Conservation (phyloP, 1,140 invertebrate species). For the Papilio machaon region DNA sequence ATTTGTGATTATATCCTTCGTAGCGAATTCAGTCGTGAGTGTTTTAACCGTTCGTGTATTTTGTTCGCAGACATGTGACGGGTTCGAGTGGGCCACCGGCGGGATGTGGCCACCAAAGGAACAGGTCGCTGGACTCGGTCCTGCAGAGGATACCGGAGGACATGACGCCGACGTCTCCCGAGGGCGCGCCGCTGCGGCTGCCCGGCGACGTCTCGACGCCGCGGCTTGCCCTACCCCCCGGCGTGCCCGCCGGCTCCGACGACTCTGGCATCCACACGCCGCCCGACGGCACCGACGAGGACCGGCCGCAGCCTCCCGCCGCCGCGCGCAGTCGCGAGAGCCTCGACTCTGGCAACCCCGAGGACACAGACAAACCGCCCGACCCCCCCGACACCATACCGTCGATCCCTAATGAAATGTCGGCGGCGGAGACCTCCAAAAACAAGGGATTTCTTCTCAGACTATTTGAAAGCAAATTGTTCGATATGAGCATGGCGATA, state of each 20-base stretch:
- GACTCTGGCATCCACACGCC: conserved; percentile 91
- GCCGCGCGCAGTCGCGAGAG: conserved; percentile 85
- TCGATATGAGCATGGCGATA: conserved; percentile 98
- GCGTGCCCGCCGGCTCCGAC: conserved; percentile 90
- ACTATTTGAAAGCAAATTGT: conserved; percentile 97
- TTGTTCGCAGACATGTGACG: conserved; percentile 76
- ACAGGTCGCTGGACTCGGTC: conserved; percentile 93
- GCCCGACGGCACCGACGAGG: conserved; percentile 70
- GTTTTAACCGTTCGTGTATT: conserved; percentile 28
- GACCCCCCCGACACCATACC: conserved; percentile 76
- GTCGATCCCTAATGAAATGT: conserved; percentile 48
- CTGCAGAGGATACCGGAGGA: conserved; percentile 93
- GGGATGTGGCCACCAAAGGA: conserved; percentile 89
- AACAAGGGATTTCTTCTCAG: conserved; percentile 87
- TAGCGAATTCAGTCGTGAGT: not conserved
- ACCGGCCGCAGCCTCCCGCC: conserved; percentile 65
- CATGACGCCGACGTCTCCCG: conserved; percentile 90
- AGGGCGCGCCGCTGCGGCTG: conserved; percentile 86
- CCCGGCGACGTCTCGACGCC: conserved; percentile 89
- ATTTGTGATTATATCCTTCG: not conserved
- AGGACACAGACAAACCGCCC: conserved; percentile 78
- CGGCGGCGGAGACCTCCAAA: conserved; percentile 61
- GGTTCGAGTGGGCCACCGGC: conserved; percentile 71
- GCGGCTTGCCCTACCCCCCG: conserved; percentile 90
- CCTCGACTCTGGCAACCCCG: conserved; percentile 86